Percentiles rank a stretch among this genome's conserved stretches.
Evolutionary conservation across 2,888 invertebrate genomes (phyloP).

Genomic region (Troglohyphantes excavatus): DNA sequence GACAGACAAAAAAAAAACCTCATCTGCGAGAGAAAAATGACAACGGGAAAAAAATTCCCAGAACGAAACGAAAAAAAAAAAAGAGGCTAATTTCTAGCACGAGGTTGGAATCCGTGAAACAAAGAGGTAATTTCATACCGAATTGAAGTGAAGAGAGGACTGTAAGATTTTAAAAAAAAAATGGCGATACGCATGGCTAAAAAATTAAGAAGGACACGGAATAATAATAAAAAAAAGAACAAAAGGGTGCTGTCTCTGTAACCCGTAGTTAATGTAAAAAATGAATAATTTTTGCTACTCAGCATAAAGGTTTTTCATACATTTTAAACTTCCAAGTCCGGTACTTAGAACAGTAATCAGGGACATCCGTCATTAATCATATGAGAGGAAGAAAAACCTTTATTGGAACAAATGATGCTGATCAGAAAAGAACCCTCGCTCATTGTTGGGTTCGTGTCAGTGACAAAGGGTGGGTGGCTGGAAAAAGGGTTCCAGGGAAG

Average conservation of each 20-base stretch:
- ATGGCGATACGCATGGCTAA: slow-evolving; percentile 63
- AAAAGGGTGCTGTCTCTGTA: slow-evolving; percentile 54
- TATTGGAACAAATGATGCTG: slow-evolving; percentile 78
- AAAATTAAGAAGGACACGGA: slow-evolving; percentile 72
- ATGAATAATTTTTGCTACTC: slow-evolving; percentile 77
- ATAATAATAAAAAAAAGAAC: slow-evolving; percentile 55
- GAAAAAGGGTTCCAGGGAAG: slow-evolving; percentile 14
- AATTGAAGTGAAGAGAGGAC: slow-evolving; percentile 48
- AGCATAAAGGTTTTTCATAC: slow-evolving; percentile 77
- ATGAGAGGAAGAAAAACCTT: slow-evolving; percentile 66
- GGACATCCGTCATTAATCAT: slow-evolving; percentile 73
- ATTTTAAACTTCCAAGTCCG: slow-evolving; percentile 77
- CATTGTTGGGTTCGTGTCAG: slow-evolving; percentile 52
- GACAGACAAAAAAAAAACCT: slow-evolving; percentile 3
- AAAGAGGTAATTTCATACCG: slow-evolving; percentile 75
- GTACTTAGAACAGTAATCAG: slow-evolving; percentile 72
- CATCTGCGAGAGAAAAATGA: slow-evolving; percentile 58
- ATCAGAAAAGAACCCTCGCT: slow-evolving; percentile 40
- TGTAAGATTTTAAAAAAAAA: slow-evolving; percentile 38
- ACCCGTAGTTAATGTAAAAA: slow-evolving; percentile 78
- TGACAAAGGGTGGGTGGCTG: slow-evolving; percentile 28
- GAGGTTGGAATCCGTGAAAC: slow-evolving; percentile 73
- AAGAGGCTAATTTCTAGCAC: slow-evolving; percentile 74
- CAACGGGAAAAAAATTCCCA: slow-evolving; percentile 7
- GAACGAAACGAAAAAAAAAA: slow-evolving; percentile 43